Base-by-base conservation (phyloP, 2,113 vertebrate species). In the Anolis carolinensis region DNA sequence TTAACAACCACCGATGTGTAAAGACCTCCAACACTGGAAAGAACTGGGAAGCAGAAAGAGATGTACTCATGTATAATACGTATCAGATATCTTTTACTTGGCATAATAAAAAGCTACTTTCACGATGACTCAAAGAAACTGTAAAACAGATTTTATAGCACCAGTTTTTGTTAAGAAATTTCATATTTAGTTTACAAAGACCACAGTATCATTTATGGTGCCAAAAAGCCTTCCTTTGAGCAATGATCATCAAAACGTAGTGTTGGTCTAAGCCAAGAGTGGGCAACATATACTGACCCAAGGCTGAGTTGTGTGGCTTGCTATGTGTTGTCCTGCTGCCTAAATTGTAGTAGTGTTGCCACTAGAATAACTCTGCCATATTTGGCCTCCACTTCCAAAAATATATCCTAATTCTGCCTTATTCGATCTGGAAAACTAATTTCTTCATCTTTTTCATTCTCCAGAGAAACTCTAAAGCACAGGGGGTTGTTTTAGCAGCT, bases 1-100 rank as follows among this genome's bases (percentile, higher is more conserved):
- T 99, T 99, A 81, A 99, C 98, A 85, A 99, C 99, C 0, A 99
- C 93, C 0, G 99, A 99, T 0, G 99, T 99, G 94, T 99, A 99
- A 81, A 99, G 95, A 20, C 99, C 99, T 3, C 99, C 99, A 13
- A 99, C 97, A 2, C 99, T 99, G 86, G 98, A 97, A 21, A 99
- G 95, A 63, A 98, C 99, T 99, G 91, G 34, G 52, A 90, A 81
- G 87, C 23, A 94, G 82, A 74, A 90, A 85, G 9, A 7, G 2
- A 34, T 10, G 1, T 36, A 71, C 82, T 67, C 76, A 0, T 89
- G 55, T 91, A 76, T 44, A 27, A 83, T 2, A 44, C 83, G n/a
- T 39, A 80, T 34, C 14, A 23, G 62, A 76, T 34, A 84, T 0
- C 2, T 85, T 83, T 55, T 48, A 13, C 59, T 39, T 48, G 32